Evolutionary conservation across 2,113 vertebrate genomes (phyloP).

Genomic region (Microcebus murinus): DNA sequence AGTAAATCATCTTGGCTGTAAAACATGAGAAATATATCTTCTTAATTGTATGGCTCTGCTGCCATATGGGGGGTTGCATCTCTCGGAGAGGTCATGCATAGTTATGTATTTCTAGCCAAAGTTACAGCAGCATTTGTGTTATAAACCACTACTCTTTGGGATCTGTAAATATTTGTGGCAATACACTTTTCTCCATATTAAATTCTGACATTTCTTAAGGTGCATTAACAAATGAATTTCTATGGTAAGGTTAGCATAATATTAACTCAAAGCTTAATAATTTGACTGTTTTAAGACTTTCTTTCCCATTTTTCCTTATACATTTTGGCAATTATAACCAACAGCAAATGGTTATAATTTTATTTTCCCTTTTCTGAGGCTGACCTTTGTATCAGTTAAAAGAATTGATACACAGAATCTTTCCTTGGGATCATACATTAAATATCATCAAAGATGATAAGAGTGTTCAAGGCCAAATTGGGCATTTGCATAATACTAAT

Average conservation of each 20-base stretch:
- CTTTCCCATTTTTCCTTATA: background rate
- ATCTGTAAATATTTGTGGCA: background rate
- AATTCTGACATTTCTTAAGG: conserved; percentile 47
- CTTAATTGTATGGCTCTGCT: background rate
- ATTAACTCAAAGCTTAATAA: conserved; percentile 26
- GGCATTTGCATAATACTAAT: background rate
- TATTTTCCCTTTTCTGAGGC: conserved; percentile 37
- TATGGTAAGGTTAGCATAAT: background rate
- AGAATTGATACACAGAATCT: conserved; percentile 1
- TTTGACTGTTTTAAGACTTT: background rate
- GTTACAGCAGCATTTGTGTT: conserved; percentile 72
- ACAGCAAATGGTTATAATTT: background rate
- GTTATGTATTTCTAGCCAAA: conserved; percentile 49
- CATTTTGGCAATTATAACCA: conserved; percentile 1
- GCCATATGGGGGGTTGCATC: background rate
- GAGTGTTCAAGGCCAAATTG: conserved; percentile 30
- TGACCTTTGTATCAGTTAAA: background rate
- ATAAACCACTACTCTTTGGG: conserved; percentile 44
- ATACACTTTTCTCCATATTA: conserved; percentile 48
- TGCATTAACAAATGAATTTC: conserved; percentile 28
- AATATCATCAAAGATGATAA: background rate
- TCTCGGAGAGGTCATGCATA: background rate
- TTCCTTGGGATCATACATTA: conserved; percentile 31
- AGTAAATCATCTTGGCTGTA: background rate
- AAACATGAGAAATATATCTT: background rate